A percentile compares a stretch with the other conserved stretches of the same genome.
These are phyloP conservation scores for Tholera decimalis DNA, from an alignment of 2,888 invertebrate species.

Conservation along the genomic window DNA sequence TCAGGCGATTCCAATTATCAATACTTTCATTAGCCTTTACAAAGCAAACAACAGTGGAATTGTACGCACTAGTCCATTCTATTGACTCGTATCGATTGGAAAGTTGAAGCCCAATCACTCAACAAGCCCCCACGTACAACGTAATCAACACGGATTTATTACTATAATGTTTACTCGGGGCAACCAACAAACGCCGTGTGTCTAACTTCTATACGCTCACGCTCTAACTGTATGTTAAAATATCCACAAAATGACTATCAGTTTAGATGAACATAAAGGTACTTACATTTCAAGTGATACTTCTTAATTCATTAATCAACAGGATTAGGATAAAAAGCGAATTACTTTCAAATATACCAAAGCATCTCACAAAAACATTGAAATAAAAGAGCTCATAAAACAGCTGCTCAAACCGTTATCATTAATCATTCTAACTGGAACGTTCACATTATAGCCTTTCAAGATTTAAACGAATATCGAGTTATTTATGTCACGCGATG, in stretches of 20 bases:
- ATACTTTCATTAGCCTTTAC: slow-evolving; percentile 65
- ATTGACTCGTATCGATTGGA: slow-evolving; percentile 69
- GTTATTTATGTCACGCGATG: slow-evolving; percentile 62
- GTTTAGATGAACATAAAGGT: slow-evolving; percentile 4
- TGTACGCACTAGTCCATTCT: slow-evolving; percentile 59
- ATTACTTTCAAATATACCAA: slow-evolving; percentile 29
- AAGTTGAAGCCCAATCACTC: slow-evolving; percentile 71
- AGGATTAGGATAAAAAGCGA: slow-evolving; percentile 21
- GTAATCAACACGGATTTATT: slow-evolving; percentile 68
- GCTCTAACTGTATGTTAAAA: slow-evolving; percentile 19
- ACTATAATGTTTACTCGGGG: slow-evolving; percentile 65
- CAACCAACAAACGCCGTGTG: slow-evolving; percentile 53
- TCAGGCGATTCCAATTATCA: slow-evolving; percentile 40
- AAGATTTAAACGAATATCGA: slow-evolving; percentile 63
- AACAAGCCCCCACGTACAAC: slow-evolving; percentile 60
- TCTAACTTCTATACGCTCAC: slow-evolving; percentile 19
- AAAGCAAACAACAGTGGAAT: slow-evolving; percentile 62
- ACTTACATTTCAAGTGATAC: slow-evolving; percentile 11
- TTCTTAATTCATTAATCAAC: slow-evolving; percentile 30
- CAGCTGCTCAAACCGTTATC: slow-evolving; percentile 38
- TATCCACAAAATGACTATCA: slow-evolving; percentile 22
- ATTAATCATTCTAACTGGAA: slow-evolving; percentile 59
- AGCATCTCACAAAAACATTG: slow-evolving; percentile 41
- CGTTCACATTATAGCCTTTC: slow-evolving; percentile 49
- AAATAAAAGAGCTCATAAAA: slow-evolving; percentile 38